Base-by-base conservation (phyloP, 1,140 invertebrate species). In the Brachionus plicatilis region DNA sequence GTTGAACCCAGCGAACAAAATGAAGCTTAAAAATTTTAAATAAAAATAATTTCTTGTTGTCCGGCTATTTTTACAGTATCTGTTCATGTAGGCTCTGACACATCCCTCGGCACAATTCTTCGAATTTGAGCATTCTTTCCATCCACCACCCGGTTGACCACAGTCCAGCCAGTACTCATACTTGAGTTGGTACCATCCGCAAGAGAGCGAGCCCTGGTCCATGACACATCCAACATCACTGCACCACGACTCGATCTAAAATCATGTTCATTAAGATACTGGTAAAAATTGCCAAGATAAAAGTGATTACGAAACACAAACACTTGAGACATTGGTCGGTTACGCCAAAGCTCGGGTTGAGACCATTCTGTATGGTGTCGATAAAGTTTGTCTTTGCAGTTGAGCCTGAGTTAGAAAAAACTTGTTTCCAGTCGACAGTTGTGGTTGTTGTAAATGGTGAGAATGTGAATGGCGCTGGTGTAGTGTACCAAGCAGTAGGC, bases 191-290 rank as follows among this genome's bases (percentile, higher is more conserved):
- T 84, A 84, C 53, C 56, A 75, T 14, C 83, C 83, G 45, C 83
- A 84, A 53, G 83, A 84, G 9, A 72, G 33, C 14, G 83, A 84
- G 1, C 79, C 79, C 53, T 82, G 79, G 83, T 89, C 88, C 85
- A 85, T 85, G 24, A 84, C 47, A 85, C 88, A 89, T 50, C 86
- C 87, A 17, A 89, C 85, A 47, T 87, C 85, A 47, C 80, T 85
- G 43, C 87, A 88, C 53, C 85, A 85, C 45, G 87, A 88, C 79
- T 88, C 87, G 9, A 84, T 75, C 85, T 85, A 60, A 60, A 60
- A 53, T 14, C 12, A 50, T n/a, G 1, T 53, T 53, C 47, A 53
- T 53, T 53, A 37, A 37, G 33, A 0, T 37, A 37, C 33, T 0
- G 33, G 5, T 7, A 37, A 37, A 37, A 37, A 37, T 37, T 37